These are phyloP conservation scores for Planococcus citri DNA, from an alignment of 1,140 invertebrate genomes.

Conservation along the genomic window DNA sequence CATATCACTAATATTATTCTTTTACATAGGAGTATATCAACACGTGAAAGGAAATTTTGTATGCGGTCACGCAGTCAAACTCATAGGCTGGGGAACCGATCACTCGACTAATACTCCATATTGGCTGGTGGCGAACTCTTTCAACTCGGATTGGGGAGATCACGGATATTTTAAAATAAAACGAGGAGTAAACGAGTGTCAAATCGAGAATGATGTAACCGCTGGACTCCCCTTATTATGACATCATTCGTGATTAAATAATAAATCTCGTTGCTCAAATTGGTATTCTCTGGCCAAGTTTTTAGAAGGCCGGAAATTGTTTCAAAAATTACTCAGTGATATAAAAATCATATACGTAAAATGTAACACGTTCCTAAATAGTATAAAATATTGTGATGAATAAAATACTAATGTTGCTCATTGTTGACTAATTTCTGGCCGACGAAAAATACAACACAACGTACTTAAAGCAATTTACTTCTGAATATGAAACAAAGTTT, in stretches of 20 bases:
- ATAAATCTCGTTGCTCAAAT: too few species aligned
- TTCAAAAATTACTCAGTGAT: too few species aligned
- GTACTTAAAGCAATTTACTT: neutral
- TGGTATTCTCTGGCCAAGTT: too few species aligned
- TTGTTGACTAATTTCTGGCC: too few species aligned
- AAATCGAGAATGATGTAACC: conserved; percentile 52
- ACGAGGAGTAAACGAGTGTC: conserved; percentile 54
- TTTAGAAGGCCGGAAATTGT: too few species aligned
- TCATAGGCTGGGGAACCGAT: conserved; percentile 54
- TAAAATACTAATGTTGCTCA: too few species aligned
- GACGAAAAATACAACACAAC: too few species aligned
- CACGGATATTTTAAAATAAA: conserved; percentile 42
- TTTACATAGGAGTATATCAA: conserved; percentile 45
- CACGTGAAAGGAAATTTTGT: conserved; percentile 51
- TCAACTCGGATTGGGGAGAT: conserved; percentile 43
- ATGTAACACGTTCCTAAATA: too few species aligned
- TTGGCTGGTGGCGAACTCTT: conserved; percentile 40
- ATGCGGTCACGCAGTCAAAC: conserved; percentile 77
- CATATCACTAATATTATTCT: neutral
- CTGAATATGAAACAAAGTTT: conserved; percentile 4
- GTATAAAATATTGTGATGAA: too few species aligned
- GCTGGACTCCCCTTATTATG: conserved; percentile 52
- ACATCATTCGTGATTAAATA: too few species aligned
- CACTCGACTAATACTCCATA: conserved; percentile 27
- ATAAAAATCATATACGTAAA: too few species aligned